Percentiles rank a stretch among this genome's conserved stretches.
Conservation (phyloP, 2,797 vertebrate genomes). For the Dendrocincla fuliginosa region DNA sequence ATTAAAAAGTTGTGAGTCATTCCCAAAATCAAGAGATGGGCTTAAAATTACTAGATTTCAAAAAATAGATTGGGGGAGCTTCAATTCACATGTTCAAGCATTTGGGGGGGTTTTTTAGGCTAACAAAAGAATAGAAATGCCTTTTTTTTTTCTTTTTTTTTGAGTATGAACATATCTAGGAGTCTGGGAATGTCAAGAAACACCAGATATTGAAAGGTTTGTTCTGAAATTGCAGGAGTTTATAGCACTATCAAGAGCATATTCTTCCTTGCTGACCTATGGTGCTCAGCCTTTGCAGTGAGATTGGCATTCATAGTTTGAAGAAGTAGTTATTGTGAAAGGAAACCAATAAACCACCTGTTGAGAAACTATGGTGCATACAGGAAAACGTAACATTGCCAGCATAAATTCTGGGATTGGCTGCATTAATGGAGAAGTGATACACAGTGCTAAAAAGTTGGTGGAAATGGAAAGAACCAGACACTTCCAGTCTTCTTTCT, state of each 20-base stretch:
- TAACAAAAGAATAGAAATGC: background rate
- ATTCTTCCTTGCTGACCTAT: background rate
- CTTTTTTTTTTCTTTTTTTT: background rate
- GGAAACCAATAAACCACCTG: background rate
- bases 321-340: background rate
- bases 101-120: background rate
- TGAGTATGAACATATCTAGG: background rate
- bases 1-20: constrained; percentile 28
- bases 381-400: constrained; percentile 5
- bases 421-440: background rate
- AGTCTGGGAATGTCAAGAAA: background rate
- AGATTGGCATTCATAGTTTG: background rate
- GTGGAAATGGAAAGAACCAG: constrained; percentile 6
- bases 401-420: background rate
- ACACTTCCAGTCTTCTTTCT: background rate
- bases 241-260: background rate
- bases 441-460: background rate
- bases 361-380: background rate
- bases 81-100: background rate
- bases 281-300: background rate
- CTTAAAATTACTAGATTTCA: constrained; percentile 11
- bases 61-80: background rate
- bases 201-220: background rate
- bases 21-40: background rate
- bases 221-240: background rate